Base-by-base conservation (phyloP, 1,140 invertebrate genomes). In the Cotesia vestalis region DNA sequence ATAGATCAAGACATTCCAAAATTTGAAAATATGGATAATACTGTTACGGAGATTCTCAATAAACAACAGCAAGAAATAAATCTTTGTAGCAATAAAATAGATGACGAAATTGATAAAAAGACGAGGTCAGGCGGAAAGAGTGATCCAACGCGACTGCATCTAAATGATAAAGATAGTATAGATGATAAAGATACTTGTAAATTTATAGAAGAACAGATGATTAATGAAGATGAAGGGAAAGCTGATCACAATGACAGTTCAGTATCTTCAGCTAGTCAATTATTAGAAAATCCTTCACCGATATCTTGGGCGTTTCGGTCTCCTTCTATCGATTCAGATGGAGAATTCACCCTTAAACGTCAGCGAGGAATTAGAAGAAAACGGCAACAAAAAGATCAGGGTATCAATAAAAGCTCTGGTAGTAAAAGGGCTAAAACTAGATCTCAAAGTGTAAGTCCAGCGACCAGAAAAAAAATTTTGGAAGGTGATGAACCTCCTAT, bases 281-380 rank as follows among this genome's bases (percentile, higher is more conserved):
- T 87, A 0, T 53, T 87, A 4, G 86, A 87, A 46, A 81, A 87
- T 46, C 84, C 86, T 0, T 87, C 86, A 11, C 85, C 86, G 0
- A 73, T 84, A 34, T 85, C 84, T 0, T 86, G 85, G 85, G 80
- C 81, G 0, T 81, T 84, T n/a, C 66, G 81, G 4, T 87, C 86
- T 1, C 78, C 79, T 1, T 74, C 78, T 0, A 76, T 80, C n/a
- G 85, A 87, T 8, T 79, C 83, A 8, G 82, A 86, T 5, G 83
- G 82, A 0, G 83, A 86, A 40, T 87, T 86, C 11, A 86, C 85
- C 0, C 59, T 89, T 9, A 85, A 84, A 74, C 76, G 88, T 12
- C 86, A 88, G 66, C 81, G 84, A 0, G 87, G 84, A 0, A 87
- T 88, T 36, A 78, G 85, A 2, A 75, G 85, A n/a, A 85, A 87